Conservation (phyloP, 37 sponge, comb jelly and placozoan species). For the Hexactinellida sp. region DNA sequence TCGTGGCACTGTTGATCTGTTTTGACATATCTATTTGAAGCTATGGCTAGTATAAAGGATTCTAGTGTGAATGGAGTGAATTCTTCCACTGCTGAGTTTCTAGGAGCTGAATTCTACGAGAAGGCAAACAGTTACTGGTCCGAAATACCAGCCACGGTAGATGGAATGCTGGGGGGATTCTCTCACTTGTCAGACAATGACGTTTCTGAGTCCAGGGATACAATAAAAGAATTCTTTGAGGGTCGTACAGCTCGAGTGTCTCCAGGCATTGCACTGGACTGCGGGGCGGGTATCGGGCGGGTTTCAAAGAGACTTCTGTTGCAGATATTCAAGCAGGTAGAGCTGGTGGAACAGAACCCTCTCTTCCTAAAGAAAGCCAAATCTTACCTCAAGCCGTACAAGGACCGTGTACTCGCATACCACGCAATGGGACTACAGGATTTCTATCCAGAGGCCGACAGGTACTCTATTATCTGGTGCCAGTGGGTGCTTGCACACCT, state of each 20-base stretch:
- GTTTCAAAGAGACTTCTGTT: slow-evolving; percentile 65
- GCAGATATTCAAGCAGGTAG: slow-evolving; percentile 68
- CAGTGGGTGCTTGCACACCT: slow-evolving; percentile 93
- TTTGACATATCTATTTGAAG: too few relatives aligned
- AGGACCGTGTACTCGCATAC: not conserved
- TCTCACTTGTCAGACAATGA: slow-evolving; percentile 45
- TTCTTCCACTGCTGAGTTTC: not conserved
- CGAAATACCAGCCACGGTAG: slow-evolving; percentile 60
- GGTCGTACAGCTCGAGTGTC: not conserved
- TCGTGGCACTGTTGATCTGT: too few relatives aligned
- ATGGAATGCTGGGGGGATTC: slow-evolving; percentile 83
- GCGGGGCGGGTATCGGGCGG: slow-evolving; percentile 92
- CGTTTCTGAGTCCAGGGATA: slow-evolving; percentile 39
- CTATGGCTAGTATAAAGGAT: not conserved
- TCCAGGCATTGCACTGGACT: slow-evolving; percentile 41
- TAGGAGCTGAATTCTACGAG: not conserved
- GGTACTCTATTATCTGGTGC: slow-evolving; percentile 79
- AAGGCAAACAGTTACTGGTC: not conserved
- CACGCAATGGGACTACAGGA: slow-evolving; percentile 36
- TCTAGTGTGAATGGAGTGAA: not conserved
- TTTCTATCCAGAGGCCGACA: slow-evolving; percentile 55
- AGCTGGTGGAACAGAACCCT: slow-evolving; percentile 72
- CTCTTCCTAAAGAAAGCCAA: slow-evolving; percentile 54
- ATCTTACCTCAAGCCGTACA: slow-evolving; percentile 36
- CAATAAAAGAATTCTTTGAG: slow-evolving; percentile 32